Evolutionary conservation across 92 coral and sea anemone species (phyloP), one percentile per base, ranked within the genome.

Genomic region (Umimayanthus chanpuru): DNA sequence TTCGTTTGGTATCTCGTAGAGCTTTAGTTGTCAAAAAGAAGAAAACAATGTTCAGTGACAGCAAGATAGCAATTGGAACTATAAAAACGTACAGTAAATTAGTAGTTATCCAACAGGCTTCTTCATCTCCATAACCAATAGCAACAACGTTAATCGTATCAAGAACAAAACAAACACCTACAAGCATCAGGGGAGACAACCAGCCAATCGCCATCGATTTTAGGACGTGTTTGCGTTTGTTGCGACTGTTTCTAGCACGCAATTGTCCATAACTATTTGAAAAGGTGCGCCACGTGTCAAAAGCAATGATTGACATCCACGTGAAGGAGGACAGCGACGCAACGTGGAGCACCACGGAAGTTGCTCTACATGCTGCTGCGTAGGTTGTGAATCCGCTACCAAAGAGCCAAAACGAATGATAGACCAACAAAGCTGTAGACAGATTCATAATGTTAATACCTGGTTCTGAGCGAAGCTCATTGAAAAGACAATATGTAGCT

Each of bases 261-360:
- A 3, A 0, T 7, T 47, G 9, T 56, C 78, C 64, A 76, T 78
- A 58, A 30, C 82, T 56, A 5, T 56, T 43, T 4, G 95, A 92
- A 50, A 94, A 93, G 53, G 89, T 88, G 74, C 70, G 61, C 92
- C 95, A 94, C 5, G 94, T 94, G 81, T 87, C 90, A 75, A 91
- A 89, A n/a, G 95, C 95, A 40, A 94, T 93, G 26, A 93, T 67
- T 14, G 94, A 88, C 94, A 93, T 91, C 93, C 95, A 91, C 11
- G 81, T 88, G 85, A 94, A 91, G 29, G 93, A 94, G 26, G 90
- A 92, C 40, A 94, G 81, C 53, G 90, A 87, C 39, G 85, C 73
- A 74, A 79, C 91, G 29, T 94, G 98, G 64, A 88, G 85, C 39
- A 92, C 28, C 6, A 84, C 88, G n/a, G 96, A 94, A 26, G 89